Base-by-base conservation (phyloP, 2,113 vertebrate species). In the Corythaeola cristata region DNA sequence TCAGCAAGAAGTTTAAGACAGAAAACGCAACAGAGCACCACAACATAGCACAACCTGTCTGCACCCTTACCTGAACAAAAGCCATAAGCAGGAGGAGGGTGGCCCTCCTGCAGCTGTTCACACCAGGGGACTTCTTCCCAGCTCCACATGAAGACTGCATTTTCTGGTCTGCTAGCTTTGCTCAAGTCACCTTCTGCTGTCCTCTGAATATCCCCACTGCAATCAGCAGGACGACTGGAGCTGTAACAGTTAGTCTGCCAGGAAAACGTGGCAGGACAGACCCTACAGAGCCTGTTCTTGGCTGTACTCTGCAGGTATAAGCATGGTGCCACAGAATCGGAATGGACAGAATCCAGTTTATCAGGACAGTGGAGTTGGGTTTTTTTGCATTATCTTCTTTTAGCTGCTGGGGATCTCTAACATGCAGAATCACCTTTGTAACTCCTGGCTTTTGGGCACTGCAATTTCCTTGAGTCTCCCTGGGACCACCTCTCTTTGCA, bases 321-420 rank as follows among this genome's bases (percentile, higher is more conserved):
- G 0, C 45, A 47, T 0, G 0, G 21, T 88, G 41, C 35, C 21
- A 55, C 23, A 19, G 37, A 35, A 60, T 13, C 1, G 0, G 26
- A 49, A 50, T 2, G 14, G 47, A 44, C 5, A 86, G 45, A 58
- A 52, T 11, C 14, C 12, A 45, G 55, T 50, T 64, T 24, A 35
- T 15, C 3, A 74, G 12, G 67, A 76, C 59, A 74, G 12, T 5
- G 11, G 6, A 6, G 17, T 49, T 49, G 47, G 30, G 1, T 3
- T 1, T 6, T 32, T 45, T n/a, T 4, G 3, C 15, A 11, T 76
- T 77, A 39, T 26, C 60, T 56, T 30, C 17, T 69, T 79, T 53
- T 18, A 76, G 53, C 27, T 13, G 6, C 50, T 41, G 22, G 11
- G 30, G 8, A 72, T 68, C 30, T 32, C 33, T 52, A 37, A 56